phyloP scores from a whole-genome alignment of 2,797 vertebrate genomes.

The Eulemur mongoz region DNA sequence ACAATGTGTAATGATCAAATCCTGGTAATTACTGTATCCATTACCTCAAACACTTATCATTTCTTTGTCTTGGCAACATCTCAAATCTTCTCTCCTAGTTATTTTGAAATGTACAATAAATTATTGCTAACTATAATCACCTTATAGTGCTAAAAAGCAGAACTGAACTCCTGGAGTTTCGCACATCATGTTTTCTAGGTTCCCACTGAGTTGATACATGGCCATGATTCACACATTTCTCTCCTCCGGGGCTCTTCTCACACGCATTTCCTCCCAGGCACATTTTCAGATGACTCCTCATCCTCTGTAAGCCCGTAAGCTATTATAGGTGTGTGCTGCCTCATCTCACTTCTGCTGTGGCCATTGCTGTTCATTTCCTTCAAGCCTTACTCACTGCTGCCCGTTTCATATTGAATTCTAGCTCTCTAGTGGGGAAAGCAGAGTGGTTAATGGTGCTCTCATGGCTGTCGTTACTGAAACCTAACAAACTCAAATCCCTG shows the following conservation, averaged over 20 bases:
- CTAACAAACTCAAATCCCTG: neutral
- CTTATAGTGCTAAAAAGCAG: neutral
- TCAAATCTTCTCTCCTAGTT: neutral
- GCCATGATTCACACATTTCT: neutral
- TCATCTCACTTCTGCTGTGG: neutral
- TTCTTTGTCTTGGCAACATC: neutral
- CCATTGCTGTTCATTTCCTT: neutral
- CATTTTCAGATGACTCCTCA: neutral
- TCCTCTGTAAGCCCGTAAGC: neutral
- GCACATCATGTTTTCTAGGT: neutral
- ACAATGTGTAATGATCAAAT: neutral
- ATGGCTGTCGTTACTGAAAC: neutral
- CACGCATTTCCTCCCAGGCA: neutral
- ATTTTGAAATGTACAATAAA: neutral
- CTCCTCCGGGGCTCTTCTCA: neutral
- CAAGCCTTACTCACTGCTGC: neutral
- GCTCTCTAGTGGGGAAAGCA: neutral
- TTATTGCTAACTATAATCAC: neutral
- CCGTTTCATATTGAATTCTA: neutral
- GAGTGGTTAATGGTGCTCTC: neutral
- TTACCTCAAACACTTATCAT: neutral
- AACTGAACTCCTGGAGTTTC: neutral
- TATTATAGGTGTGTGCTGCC: rapidly evolving
- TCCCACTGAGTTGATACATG: neutral
- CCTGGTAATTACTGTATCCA: neutral